Evolutionary conservation across 2,113 vertebrate species (phyloP).

Genomic region (human (Homo sapiens)): GRCh38 chr7:1113501-1114000

Average conservation of each 20-base stretch:
- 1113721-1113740: neutral
- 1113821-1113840: neutral
- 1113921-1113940: fast-evolving
- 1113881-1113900: too few species aligned
- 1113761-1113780: neutral
- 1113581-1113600: neutral
- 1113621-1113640: neutral
- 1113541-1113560: fast-evolving
- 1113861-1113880: fast-evolving
- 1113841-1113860: neutral
- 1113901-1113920: neutral
- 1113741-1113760: neutral
- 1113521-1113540: too few species aligned
- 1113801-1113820: fast-evolving
- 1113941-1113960: neutral
- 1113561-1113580: neutral
- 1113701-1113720: too few species aligned
- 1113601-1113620: neutral
- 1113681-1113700: neutral
- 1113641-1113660: neutral
- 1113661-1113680: neutral
- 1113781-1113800: neutral
- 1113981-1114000: neutral
- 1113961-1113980: neutral
- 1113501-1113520: neutral